Evolutionary conservation across 2,888 invertebrate genomes (phyloP), one percentile per base, ranked within the genome.

Genomic region (Trachelus troglodyta): DNA sequence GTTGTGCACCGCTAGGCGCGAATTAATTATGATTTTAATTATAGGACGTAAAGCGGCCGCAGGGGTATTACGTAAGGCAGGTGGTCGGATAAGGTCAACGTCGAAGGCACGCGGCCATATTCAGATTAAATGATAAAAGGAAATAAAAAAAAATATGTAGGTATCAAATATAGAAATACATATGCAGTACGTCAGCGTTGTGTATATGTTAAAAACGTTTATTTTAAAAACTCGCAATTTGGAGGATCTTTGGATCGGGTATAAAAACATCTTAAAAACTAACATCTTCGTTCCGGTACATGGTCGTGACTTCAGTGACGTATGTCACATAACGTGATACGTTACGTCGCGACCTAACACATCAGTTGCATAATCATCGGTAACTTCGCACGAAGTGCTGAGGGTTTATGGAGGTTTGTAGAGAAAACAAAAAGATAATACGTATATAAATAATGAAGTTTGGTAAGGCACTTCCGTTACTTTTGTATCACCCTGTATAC

Each of bases 231-330:
- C 78, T 83, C 79, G 83, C 85, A 74, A 83, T 83, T 82, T 81
- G 75, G 79, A 83, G 84, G 84, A 84, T 89, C 89, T 89, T 89
- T 87, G 87, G 81, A 81, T 80, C 83, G 76, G 85, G 83, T 74
- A 74, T 74, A 74, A 74, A 74, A 89, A 86, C 80, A 81, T 81
- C 84, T 88, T 89, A 89, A 56, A 79, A 79, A 78, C 86, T 88
- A 87, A 34, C 12, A 9, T 31, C 71, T 71, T 71, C 56, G 56
- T 71, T 33, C 33, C 15, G 31, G 31, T 71, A 71, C 15, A 31
- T 1, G 71, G 34, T 71, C 33, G 71, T 30, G 23, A 31, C 23
- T 56, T 56, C 23, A 23, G 23, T 56, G 23, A 23, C 23, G 6
- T 40, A 9, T 9, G 56, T 56, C 56, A 23, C 56, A 9, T 6